These are phyloP conservation scores for Pachydiplax longipennis DNA, from an alignment of 2,888 invertebrate genomes.

Conservation along the genomic window DNA sequence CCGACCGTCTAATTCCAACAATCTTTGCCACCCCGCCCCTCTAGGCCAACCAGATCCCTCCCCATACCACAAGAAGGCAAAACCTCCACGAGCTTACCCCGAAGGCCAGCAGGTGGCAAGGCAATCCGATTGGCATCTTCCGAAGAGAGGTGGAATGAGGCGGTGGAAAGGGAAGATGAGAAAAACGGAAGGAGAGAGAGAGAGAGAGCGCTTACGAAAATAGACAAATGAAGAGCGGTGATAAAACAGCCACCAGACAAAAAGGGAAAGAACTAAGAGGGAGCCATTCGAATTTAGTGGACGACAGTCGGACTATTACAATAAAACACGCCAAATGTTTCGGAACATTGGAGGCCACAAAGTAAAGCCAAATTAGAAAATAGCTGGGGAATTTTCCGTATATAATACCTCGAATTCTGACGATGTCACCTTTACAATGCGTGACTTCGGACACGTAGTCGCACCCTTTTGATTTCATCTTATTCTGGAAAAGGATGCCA, in stretches of 20 bases:
- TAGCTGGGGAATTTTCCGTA: too few relatives aligned
- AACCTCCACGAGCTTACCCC: slow-evolving; percentile 43
- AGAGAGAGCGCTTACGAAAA: slow-evolving; percentile 6
- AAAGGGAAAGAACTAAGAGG: neutral
- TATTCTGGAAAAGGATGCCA: too few relatives aligned
- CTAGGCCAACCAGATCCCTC: slow-evolving; percentile 11
- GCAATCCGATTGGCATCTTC: slow-evolving; percentile 44
- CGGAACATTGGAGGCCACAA: too few relatives aligned
- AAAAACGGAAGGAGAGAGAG: neutral
- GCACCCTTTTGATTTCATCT: too few relatives aligned
- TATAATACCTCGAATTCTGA: too few relatives aligned
- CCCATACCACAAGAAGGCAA: neutral
- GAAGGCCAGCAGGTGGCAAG: slow-evolving; percentile 41
- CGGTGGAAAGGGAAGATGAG: neutral
- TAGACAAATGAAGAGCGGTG: neutral
- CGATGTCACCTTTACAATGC: too few relatives aligned
- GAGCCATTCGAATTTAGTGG: neutral
- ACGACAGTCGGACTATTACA: too few relatives aligned
- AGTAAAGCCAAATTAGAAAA: too few relatives aligned
- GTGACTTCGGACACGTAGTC: too few relatives aligned
- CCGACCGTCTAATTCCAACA: neutral
- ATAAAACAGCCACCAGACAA: neutral
- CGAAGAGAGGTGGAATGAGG: slow-evolving; percentile 1
- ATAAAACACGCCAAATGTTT: too few relatives aligned
- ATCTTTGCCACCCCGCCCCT: neutral